phyloP scores from a whole-genome alignment of 2,888 invertebrate species.

The Unio pictorum region DNA sequence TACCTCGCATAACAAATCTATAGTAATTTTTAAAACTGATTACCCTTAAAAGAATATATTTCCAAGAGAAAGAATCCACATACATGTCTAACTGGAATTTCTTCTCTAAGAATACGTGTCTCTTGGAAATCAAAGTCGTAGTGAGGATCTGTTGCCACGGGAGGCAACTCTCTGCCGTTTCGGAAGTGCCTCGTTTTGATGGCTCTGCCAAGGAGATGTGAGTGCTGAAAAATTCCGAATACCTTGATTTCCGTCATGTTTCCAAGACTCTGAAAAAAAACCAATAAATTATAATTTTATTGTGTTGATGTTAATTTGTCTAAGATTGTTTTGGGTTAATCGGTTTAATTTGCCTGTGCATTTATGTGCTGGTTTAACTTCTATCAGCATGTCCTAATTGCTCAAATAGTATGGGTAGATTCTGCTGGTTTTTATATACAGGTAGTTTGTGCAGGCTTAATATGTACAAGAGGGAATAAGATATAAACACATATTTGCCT shows the following conservation, averaged over 20 bases:
- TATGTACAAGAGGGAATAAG: too few relatives aligned
- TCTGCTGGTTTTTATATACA: too few relatives aligned
- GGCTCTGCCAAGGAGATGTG: constrained; percentile 39
- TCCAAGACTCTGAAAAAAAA: constrained; percentile 8
- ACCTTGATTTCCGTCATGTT: constrained; percentile 35
- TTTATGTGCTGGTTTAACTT: too few relatives aligned
- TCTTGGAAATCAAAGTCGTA: constrained; percentile 57
- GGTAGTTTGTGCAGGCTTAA: too few relatives aligned
- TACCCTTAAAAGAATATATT: background rate
- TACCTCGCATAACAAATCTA: too few relatives aligned
- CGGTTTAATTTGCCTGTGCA: too few relatives aligned
- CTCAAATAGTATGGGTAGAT: too few relatives aligned
- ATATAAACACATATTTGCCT: too few relatives aligned
- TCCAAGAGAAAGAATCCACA: background rate
- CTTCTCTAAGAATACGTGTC: constrained; percentile 10
- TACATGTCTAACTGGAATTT: constrained; percentile 8
- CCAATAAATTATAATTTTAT: background rate
- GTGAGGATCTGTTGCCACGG: constrained; percentile 37
- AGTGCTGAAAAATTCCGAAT: constrained; percentile 42
- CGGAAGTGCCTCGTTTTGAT: constrained; percentile 43
- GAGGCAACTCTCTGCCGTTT: constrained; percentile 43
- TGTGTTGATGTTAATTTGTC: background rate
- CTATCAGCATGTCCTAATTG: too few relatives aligned
- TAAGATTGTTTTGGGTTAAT: background rate
- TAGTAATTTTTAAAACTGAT: too few relatives aligned